Percentiles rank a stretch among this genome's conserved stretches.
Evolutionary conservation across 2,888 invertebrate species (phyloP).

Genomic region (Erebia epiphron): DNA sequence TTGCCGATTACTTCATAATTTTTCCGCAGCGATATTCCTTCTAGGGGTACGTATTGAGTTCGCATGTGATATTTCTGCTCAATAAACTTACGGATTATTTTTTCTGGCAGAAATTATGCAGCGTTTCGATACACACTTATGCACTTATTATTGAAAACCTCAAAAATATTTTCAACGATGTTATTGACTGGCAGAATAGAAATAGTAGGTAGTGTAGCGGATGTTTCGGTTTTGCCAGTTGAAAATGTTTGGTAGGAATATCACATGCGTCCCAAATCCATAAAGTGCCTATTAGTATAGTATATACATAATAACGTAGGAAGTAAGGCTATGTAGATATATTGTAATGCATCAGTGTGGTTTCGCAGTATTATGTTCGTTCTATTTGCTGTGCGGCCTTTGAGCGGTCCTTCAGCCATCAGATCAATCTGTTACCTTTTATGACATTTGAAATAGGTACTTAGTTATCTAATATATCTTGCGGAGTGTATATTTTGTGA

Average conservation of each 20-base stretch:
- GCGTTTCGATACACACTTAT: too few species aligned
- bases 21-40: neutral
- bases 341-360: conserved; percentile 20
- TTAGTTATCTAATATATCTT: too few species aligned
- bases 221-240: conserved; percentile 17
- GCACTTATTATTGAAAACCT: too few species aligned
- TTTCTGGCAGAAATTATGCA: neutral
- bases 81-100: neutral
- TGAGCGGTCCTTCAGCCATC: neutral
- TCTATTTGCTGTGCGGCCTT: neutral
- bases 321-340: conserved; percentile 42
- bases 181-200: too few species aligned
- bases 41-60: neutral
- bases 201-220: too few species aligned
- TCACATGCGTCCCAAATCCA: conserved; percentile 49
- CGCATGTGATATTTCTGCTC: neutral
- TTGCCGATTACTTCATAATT: too few species aligned
- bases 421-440: too few species aligned
- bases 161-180: neutral
- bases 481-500: too few species aligned
- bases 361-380: conserved; percentile 7
- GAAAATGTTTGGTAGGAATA: conserved; percentile 35
- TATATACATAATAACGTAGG: conserved; percentile 49
- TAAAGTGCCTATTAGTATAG: conserved; percentile 68
- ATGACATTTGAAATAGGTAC: too few species aligned